Conservation (phyloP, 2,113 vertebrate species). For the Daphoenositta chrysoptera region DNA sequence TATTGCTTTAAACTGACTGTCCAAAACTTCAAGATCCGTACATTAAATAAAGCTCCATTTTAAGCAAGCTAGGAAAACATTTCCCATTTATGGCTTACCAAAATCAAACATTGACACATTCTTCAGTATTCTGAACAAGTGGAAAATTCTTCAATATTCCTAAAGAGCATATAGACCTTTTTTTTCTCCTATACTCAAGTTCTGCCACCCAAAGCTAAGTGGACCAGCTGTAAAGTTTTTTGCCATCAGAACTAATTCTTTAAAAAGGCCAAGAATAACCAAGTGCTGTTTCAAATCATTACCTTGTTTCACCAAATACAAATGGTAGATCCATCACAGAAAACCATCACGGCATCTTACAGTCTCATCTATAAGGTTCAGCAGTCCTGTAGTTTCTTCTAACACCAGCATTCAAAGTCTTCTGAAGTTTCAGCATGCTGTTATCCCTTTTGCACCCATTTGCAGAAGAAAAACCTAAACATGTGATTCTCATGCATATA, state of each 20-base stretch:
- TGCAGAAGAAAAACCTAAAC: neutral
- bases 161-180: neutral
- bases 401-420: neutral
- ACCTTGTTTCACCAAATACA: neutral
- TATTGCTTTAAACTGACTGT: neutral
- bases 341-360: neutral
- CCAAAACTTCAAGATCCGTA: neutral
- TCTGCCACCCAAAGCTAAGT: neutral
- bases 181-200: neutral
- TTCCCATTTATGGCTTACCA: neutral
- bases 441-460: neutral
- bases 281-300: neutral
- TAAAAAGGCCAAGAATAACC: neutral
- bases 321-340: neutral
- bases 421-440: neutral
- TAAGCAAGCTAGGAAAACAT: neutral
- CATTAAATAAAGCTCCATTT: neutral
- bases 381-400: neutral
- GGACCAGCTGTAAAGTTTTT: neutral
- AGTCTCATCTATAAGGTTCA: neutral
- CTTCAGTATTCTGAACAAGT: neutral
- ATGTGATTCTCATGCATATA: neutral
- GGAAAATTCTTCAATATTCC: neutral
- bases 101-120: neutral
- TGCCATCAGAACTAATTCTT: neutral